Evolutionary conservation across 2,888 invertebrate species (phyloP).

Genomic region (Melieria crassipennis): DNA sequence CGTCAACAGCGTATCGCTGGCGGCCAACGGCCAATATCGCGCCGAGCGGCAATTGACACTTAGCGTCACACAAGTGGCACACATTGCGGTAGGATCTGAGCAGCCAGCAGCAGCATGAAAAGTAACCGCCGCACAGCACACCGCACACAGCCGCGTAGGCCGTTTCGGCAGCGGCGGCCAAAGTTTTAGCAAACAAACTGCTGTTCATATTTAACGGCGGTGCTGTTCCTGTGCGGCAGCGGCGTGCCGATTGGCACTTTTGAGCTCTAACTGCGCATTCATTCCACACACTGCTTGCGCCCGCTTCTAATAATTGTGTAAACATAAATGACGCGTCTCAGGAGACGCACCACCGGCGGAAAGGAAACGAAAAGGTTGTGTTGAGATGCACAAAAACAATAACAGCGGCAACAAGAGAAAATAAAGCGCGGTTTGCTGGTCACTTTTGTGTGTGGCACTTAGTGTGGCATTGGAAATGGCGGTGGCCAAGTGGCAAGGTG

Average conservation of each 20-base stretch:
- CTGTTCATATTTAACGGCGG: slow-evolving; percentile 4
- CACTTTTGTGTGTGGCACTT: slow-evolving; percentile 16
- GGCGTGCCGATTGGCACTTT: too few species aligned
- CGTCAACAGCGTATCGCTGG: too few species aligned
- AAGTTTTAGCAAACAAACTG: slow-evolving; percentile 14
- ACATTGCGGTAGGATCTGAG: too few species aligned
- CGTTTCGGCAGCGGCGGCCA: neutral
- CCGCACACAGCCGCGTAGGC: too few species aligned
- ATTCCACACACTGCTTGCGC: slow-evolving; percentile 10
- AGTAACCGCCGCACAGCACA: too few species aligned
- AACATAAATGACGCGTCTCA: slow-evolving; percentile 59
- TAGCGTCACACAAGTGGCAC: neutral
- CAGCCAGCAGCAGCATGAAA: too few species aligned
- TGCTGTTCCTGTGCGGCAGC: too few species aligned
- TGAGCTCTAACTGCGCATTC: neutral
- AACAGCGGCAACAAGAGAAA: too few species aligned
- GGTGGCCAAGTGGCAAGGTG: slow-evolving; percentile 5
- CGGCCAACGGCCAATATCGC: neutral
- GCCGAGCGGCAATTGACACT: neutral
- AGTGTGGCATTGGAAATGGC: slow-evolving; percentile 18
- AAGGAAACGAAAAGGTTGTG: too few species aligned
- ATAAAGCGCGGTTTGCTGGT: too few species aligned
- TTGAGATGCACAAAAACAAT: too few species aligned
- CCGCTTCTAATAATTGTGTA: slow-evolving; percentile 61
- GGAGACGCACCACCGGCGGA: slow-evolving; percentile 13